phyloP scores from a whole-genome alignment of 2,888 invertebrate species.

The Meta bourneti region DNA sequence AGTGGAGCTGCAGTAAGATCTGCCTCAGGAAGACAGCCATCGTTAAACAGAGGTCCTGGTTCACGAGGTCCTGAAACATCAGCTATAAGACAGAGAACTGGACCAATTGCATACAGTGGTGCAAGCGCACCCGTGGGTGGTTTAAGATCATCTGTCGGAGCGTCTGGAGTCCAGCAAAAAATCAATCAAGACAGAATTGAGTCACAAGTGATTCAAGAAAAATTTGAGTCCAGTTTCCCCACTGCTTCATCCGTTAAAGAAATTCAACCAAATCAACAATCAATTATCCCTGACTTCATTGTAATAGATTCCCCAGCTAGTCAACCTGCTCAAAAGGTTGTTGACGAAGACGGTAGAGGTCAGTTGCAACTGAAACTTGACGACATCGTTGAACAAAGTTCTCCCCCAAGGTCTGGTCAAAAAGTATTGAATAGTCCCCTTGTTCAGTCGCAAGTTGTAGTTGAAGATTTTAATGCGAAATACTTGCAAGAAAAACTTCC shows the following conservation, averaged over 20 bases:
- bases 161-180: neutral
- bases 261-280: neutral
- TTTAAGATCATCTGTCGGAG: neutral
- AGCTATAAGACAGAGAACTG: too few species aligned
- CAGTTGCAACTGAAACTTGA: conserved; percentile 44
- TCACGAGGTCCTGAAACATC: neutral
- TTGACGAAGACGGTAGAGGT: neutral
- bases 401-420: neutral
- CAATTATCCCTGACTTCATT: neutral
- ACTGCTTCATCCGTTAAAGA: neutral
- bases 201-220: neutral
- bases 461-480: conserved; percentile 23
- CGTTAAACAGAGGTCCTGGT: neutral
- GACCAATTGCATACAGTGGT: too few species aligned
- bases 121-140: too few species aligned
- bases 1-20: neutral
- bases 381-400: conserved; percentile 18
- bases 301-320: neutral
- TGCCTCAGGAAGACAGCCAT: neutral
- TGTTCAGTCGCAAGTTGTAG: neutral
- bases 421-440: neutral
- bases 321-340: neutral
- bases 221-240: neutral
- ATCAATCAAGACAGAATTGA: neutral
- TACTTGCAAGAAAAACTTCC: conserved; percentile 52